Conservation (phyloP, 2,113 vertebrate species). For the Eulemur rufifrons region DNA sequence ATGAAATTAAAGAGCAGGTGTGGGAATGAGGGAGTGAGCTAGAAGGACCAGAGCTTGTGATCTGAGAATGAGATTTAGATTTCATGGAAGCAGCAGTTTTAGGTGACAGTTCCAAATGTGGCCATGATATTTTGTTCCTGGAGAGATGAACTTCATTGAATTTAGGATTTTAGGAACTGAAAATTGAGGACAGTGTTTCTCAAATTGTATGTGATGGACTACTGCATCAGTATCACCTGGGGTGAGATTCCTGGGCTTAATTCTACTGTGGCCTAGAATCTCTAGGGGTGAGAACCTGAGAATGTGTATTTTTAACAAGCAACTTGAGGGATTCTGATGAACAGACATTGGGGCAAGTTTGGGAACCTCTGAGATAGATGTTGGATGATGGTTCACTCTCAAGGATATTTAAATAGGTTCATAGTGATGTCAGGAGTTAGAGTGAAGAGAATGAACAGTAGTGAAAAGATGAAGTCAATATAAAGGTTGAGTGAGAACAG, state of each 20-base stretch:
- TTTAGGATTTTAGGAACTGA: neutral
- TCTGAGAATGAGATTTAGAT: neutral
- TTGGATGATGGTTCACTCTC: neutral
- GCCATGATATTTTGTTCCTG: neutral
- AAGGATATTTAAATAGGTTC: neutral
- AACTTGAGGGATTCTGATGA: neutral
- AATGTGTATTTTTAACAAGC: neutral
- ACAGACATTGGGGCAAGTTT: neutral
- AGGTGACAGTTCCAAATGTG: neutral
- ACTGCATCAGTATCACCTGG: neutral
- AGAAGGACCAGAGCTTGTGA: neutral
- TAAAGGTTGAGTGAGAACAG: neutral
- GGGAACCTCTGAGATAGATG: neutral
- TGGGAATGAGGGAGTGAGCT: neutral
- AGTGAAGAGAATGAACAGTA: neutral
- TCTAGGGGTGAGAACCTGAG: neutral
- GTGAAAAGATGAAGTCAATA: neutral
- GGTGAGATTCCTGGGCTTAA: neutral
- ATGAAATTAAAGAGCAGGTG: constrained; percentile 1
- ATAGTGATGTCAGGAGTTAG: neutral
- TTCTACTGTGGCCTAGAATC: neutral
- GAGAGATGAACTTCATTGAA: neutral
- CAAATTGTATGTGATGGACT: neutral
- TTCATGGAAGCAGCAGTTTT: constrained; percentile 25
- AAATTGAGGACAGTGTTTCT: constrained; percentile 17